phyloP scores from a whole-genome alignment of 2,888 invertebrate species.

The Scrobipalpa atriplicella region DNA sequence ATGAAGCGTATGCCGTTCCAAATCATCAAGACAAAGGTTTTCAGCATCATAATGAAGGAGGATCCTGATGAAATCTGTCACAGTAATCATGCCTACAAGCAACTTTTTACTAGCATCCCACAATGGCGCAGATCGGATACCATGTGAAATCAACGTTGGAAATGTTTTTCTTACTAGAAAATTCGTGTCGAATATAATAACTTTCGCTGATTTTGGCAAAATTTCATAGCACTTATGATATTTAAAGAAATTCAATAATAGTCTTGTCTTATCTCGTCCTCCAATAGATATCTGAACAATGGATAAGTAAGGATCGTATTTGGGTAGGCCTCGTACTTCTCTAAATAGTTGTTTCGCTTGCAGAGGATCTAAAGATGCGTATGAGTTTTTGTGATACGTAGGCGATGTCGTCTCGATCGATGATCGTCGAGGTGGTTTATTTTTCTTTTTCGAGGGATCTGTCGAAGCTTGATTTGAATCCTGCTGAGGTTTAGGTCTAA shows the following conservation, averaged over 20 bases:
- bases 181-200: constrained; percentile 78
- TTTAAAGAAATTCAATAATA: constrained; percentile 76
- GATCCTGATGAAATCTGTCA: constrained; percentile 76
- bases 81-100: constrained; percentile 77
- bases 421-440: constrained; percentile 67
- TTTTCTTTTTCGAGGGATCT: constrained; percentile 70
- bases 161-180: constrained; percentile 77
- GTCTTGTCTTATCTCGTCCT: constrained; percentile 75
- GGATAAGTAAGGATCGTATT: constrained; percentile 77
- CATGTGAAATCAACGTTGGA: constrained; percentile 76
- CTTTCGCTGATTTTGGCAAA: constrained; percentile 77
- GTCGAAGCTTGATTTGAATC: constrained; percentile 56
- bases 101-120: constrained; percentile 75
- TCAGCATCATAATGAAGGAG: constrained; percentile 69
- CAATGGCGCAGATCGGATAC: constrained; percentile 75
- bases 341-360: constrained; percentile 77
- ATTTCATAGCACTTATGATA: constrained; percentile 80
- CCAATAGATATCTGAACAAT: constrained; percentile 79
- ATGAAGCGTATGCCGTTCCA: constrained; percentile 74
- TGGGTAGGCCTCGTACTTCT: constrained; percentile 76
- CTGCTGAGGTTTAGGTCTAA: constrained; percentile 68
- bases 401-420: constrained; percentile 78
- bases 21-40: constrained; percentile 71
- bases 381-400: constrained; percentile 78
- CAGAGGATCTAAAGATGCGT: constrained; percentile 72